These are phyloP conservation scores for Invenusta paracnida DNA, from an alignment of 2,888 invertebrate species.

Conservation along the genomic window DNA sequence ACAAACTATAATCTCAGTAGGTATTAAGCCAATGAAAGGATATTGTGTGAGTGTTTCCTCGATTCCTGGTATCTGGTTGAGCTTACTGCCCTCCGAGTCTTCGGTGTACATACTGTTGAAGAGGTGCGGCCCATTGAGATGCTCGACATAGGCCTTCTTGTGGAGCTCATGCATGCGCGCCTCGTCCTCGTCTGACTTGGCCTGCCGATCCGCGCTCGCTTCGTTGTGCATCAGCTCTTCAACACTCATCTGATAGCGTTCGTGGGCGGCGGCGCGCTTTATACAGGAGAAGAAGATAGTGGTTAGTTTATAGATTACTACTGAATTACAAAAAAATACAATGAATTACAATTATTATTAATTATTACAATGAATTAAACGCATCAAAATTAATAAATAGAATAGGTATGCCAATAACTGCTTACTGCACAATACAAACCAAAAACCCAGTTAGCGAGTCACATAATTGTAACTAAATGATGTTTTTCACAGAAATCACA, in stretches of 20 bases:
- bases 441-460: no score
- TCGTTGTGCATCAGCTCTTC: conserved; percentile 59
- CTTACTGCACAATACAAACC: no score
- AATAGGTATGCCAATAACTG: no score
- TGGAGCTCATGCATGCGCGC: conserved; percentile 51
- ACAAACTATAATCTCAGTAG: no score
- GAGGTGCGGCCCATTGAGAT: conserved; percentile 55
- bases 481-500: no score
- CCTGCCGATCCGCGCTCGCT: conserved; percentile 51
- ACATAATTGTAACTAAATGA: no score
- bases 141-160: conserved; percentile 58
- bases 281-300: not conserved
- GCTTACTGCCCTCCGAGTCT: conserved; percentile 58
- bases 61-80: conserved; percentile 58
- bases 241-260: conserved; percentile 55
- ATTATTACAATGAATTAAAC: no score
- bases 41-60: conserved; percentile 56
- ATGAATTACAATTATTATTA: not conserved
- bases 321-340: no score
- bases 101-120: conserved; percentile 59
- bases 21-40: conserved; percentile 51
- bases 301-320: not conserved
- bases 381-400: no score
- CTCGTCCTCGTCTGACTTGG: conserved; percentile 49
- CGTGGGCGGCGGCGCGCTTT: conserved; percentile 56